A percentile compares a stretch with the other conserved stretches of the same genome.
Conservation (phyloP, 2,797 vertebrate species). For the Neoniphon sammara region DNA sequence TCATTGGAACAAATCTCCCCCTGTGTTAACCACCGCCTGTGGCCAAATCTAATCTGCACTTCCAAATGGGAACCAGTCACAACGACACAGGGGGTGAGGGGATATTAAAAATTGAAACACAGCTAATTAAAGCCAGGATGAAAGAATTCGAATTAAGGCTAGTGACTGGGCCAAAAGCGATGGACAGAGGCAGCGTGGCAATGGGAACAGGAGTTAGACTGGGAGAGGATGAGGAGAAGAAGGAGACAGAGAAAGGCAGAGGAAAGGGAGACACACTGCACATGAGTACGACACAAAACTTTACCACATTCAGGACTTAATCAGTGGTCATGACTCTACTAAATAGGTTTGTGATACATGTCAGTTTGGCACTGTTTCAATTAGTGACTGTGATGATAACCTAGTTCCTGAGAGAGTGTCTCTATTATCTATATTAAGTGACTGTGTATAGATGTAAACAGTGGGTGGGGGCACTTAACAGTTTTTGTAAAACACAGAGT, state of each 20-base stretch:
- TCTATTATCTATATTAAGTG: slow-evolving; percentile 10
- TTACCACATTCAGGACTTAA: slow-evolving; percentile 40
- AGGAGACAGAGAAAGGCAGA: not conserved
- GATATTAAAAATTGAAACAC: slow-evolving; percentile 73
- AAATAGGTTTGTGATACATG: slow-evolving; percentile 29
- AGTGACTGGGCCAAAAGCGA: slow-evolving; percentile 26
- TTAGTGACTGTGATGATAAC: slow-evolving; percentile 21
- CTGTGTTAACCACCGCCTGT: slow-evolving; percentile 45
- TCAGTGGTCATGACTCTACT: slow-evolving; percentile 21
- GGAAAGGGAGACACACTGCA: not conserved
- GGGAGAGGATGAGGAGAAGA: not conserved
- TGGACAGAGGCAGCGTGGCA: slow-evolving; percentile 14
- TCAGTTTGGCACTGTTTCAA: slow-evolving; percentile 37
- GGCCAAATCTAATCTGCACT: slow-evolving; percentile 61
- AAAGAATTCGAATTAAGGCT: slow-evolving; percentile 49
- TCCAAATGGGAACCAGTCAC: slow-evolving; percentile 57
- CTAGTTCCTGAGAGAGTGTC: not conserved
- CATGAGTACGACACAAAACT: slow-evolving; percentile 9
- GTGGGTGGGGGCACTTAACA: not conserved
- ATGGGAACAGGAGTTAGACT: slow-evolving; percentile 18
- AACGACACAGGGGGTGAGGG: slow-evolving; percentile 39
- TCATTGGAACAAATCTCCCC: slow-evolving; percentile 45
- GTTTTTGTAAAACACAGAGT: not conserved
- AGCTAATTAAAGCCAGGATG: slow-evolving; percentile 67
- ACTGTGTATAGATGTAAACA: slow-evolving; percentile 1